Evolutionary conservation across 2,113 vertebrate genomes (phyloP), one percentile per base, ranked within the genome.

Genomic region (Callorhinus ursinus): DNA sequence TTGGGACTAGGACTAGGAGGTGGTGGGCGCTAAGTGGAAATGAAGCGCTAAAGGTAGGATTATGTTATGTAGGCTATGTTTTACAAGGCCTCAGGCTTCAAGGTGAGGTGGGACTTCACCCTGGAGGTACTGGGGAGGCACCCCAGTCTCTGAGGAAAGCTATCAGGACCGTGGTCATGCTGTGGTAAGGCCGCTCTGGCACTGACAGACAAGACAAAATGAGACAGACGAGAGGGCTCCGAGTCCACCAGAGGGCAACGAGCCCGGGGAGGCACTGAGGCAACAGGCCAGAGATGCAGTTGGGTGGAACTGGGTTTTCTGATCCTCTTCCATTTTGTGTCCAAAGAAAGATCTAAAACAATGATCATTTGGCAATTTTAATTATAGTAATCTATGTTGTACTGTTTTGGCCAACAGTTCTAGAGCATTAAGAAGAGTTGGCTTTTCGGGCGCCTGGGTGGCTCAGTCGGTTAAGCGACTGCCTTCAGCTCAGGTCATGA

Each of bases 141-240:
- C 21, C 26, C 7, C 31, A 26, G 46, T 39, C 36, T 55, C 57
- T 33, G 28, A 61, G 46, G 12, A 86, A 22, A 85, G 59, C 7
- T 33, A 39, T n/a, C 11, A 26, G 10, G 22, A 74, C 10, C 2
- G 2, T 9, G 22, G 5, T 36, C 22, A 6, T 0, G 9, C 33
- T 21, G 10, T 18, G 19, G 36, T 28, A 28, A 59, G 36, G 42
- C 13, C 1, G 15, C 15, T 24, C n/a, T n/a, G 31, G 65, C 72
- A 19, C 42, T 8, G 51, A 77, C 28, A 72, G 55, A n/a, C 42
- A 4, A 59, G 83, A 65, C 67, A 28, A 55, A n/a, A 55, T 0
- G 5, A 61, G n/a, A 80, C 26, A 69, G 42, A 63, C 0, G 1
- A 46, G 42, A 89, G 26, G 77, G 49, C 46, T 39, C 4, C 2